Evolutionary conservation across 2,113 vertebrate genomes (phyloP).

Genomic region (Megaceryle maxima): DNA sequence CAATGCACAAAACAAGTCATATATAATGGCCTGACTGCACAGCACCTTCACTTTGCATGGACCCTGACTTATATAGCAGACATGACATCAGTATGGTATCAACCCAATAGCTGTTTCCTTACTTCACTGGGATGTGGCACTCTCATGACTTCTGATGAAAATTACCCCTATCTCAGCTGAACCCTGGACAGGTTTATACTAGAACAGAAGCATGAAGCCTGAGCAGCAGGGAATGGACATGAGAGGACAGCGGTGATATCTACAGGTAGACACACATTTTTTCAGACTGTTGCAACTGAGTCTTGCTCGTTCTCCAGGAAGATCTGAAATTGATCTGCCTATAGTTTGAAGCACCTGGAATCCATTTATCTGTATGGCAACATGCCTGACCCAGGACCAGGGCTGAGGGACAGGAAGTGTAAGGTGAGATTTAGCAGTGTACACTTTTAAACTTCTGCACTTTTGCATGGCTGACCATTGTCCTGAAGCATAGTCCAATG

Average conservation of each 20-base stretch:
- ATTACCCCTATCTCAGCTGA: too few species aligned
- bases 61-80: too few species aligned
- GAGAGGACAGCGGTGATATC: not conserved
- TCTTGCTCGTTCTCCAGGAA: not conserved
- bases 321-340: not conserved
- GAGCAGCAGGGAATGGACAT: not conserved
- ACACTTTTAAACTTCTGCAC: not conserved
- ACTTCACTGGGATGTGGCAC: too few species aligned
- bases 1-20: too few species aligned
- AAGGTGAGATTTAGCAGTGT: not conserved
- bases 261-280: not conserved
- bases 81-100: too few species aligned
- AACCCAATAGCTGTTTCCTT: too few species aligned
- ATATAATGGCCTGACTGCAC: too few species aligned
- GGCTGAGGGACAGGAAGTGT: fast-evolving
- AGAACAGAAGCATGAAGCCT: not conserved
- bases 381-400: not conserved
- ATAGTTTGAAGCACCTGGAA: not conserved
- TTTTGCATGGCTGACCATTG: not conserved
- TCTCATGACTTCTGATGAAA: too few species aligned
- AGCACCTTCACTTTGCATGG: too few species aligned
- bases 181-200: not conserved
- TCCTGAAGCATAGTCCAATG: not conserved
- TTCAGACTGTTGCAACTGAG: not conserved
- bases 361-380: not conserved